A percentile compares a stretch with the other conserved stretches of the same genome.
Conservation (phyloP, 2,797 vertebrate species). For the Bovichtus variegatus region DNA sequence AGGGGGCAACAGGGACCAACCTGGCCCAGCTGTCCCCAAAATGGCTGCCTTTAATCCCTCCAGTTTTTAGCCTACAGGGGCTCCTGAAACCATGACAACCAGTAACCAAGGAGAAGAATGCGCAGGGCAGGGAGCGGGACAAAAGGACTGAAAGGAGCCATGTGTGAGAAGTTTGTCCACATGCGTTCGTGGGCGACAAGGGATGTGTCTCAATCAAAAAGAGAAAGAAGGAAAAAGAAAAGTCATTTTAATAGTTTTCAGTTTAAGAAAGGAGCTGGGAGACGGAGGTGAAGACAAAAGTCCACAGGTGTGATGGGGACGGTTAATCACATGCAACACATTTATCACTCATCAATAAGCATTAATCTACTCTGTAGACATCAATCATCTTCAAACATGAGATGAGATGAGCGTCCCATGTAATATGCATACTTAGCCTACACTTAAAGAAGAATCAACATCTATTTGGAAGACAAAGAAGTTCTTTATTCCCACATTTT, state of each 20-base stretch:
- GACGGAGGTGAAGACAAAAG: neutral
- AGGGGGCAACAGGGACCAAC: slow-evolving; percentile 81
- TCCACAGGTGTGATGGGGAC: slow-evolving; percentile 52
- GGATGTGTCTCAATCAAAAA: slow-evolving; percentile 85
- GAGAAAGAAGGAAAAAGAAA: slow-evolving; percentile 11
- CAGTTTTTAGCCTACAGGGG: slow-evolving; percentile 75
- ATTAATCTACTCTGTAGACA: slow-evolving; percentile 28
- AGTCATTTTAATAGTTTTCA: slow-evolving; percentile 40
- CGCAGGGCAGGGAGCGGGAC: slow-evolving; percentile 77
- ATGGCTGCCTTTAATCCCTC: slow-evolving; percentile 86
- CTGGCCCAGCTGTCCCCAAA: slow-evolving; percentile 90
- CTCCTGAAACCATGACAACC: slow-evolving; percentile 88
- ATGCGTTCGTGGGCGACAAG: slow-evolving; percentile 76
- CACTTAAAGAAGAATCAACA: slow-evolving; percentile 20
- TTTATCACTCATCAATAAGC: slow-evolving; percentile 30
- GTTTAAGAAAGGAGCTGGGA: neutral
- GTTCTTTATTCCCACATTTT: slow-evolving; percentile 4
- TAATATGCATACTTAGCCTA: slow-evolving; percentile 6
- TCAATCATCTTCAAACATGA: slow-evolving; percentile 33
- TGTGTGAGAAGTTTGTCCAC: slow-evolving; percentile 89
- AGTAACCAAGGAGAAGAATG: slow-evolving; percentile 86
- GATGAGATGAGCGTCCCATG: slow-evolving; percentile 2
- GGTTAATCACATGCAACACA: slow-evolving; percentile 29
- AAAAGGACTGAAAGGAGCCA: slow-evolving; percentile 84
- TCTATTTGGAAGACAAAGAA: slow-evolving; percentile 30